Conservation (phyloP, 2,113 vertebrate species). For the Silurus asotus region DNA sequence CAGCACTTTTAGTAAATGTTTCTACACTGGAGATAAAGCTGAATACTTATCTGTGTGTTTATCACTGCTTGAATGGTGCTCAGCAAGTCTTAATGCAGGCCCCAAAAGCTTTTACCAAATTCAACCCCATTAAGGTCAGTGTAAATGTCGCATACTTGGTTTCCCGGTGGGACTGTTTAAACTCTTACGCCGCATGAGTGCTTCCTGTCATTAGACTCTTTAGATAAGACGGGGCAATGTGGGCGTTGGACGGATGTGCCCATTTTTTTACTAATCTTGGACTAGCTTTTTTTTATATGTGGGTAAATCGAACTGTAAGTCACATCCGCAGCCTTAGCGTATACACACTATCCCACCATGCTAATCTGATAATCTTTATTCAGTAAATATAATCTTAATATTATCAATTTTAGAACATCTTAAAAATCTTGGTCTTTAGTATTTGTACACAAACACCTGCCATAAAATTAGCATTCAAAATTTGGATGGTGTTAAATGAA, state of each 20-base stretch:
- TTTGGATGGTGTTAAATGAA: background rate
- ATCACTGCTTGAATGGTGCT: constrained; percentile 3
- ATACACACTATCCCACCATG: background rate
- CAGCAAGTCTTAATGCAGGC: constrained; percentile 21
- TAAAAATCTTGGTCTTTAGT: background rate
- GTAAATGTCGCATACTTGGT: constrained; percentile 42
- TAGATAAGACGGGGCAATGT: constrained; percentile 36
- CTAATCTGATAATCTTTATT: background rate
- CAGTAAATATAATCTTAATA: background rate
- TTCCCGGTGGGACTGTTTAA: constrained; percentile 35
- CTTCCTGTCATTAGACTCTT: constrained; percentile 41
- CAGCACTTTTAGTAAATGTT: background rate
- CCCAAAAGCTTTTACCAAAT: constrained; percentile 38
- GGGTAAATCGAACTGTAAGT: background rate
- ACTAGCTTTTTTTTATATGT: background rate
- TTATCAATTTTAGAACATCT: background rate
- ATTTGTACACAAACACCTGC: background rate
- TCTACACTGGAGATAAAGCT: background rate
- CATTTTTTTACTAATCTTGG: background rate
- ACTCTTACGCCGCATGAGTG: constrained; percentile 22
- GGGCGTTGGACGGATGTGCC: constrained; percentile 8
- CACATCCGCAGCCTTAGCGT: background rate
- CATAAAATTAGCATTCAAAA: background rate
- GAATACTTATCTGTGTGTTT: constrained; percentile 26
- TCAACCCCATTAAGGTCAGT: constrained; percentile 9